phyloP scores from a whole-genome alignment of 1,140 invertebrate species.

The Piezodorus guildinii region DNA sequence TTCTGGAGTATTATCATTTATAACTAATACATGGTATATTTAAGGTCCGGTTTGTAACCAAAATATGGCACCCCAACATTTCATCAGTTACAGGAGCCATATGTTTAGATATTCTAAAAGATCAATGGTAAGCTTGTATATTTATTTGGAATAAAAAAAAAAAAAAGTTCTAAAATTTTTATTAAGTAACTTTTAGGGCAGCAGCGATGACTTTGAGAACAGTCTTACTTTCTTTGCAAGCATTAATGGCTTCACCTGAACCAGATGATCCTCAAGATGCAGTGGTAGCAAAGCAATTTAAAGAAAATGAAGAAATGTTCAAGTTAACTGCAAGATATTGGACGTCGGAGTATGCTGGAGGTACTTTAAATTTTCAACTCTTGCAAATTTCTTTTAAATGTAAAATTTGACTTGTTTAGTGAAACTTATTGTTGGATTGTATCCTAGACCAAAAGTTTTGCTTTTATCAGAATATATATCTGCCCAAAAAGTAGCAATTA shows the following conservation, averaged over 20 bases:
- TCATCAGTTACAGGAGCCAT: constrained; percentile 98
- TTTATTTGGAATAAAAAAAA: not conserved
- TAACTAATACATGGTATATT: constrained; percentile 28
- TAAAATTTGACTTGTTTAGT: not conserved
- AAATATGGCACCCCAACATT: constrained; percentile 99
- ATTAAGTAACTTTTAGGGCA: constrained; percentile 50
- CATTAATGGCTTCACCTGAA: constrained; percentile 81
- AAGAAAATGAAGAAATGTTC: constrained; percentile 78
- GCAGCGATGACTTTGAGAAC: constrained; percentile 96
- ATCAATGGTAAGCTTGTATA: constrained; percentile 67
- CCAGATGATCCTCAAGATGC: constrained; percentile 94
- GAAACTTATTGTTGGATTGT: not conserved
- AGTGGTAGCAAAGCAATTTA: constrained; percentile 94
- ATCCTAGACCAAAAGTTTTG: too few species aligned
- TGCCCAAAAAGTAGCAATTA: too few species aligned
- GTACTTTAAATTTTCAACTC: constrained; percentile 33
- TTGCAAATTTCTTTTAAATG: not conserved
- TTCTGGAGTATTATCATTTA: constrained; percentile 16
- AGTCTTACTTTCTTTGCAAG: constrained; percentile 85
- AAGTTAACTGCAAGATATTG: constrained; percentile 83
- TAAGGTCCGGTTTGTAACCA: constrained; percentile 84
- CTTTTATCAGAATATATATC: too few species aligned
- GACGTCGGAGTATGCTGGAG: constrained; percentile 88
- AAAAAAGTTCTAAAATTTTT: not conserved
- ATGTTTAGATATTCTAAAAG: constrained; percentile 98